Evolutionary conservation across 2,113 vertebrate genomes (phyloP).

Genomic region (Bucco capensis): DNA sequence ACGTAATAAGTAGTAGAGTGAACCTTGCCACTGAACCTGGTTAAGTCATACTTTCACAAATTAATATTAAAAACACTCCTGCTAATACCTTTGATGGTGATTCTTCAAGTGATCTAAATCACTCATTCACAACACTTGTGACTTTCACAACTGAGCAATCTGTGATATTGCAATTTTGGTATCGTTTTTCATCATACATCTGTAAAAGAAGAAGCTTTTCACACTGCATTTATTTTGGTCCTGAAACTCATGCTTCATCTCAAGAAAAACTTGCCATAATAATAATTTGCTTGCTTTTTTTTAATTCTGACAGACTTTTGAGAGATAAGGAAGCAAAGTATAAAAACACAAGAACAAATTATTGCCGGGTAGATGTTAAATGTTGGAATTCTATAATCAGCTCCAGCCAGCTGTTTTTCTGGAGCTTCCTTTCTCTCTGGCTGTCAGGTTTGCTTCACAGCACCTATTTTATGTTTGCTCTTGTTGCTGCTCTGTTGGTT

Average conservation of each 20-base stretch:
- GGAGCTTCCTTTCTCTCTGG: background rate
- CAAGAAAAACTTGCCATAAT: background rate
- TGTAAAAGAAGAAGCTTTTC: background rate
- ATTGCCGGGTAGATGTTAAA: background rate
- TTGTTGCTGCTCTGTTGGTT: slow-evolving; percentile 1
- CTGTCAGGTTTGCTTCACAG: background rate
- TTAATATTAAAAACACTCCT: background rate
- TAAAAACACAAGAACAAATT: background rate
- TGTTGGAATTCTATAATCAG: background rate
- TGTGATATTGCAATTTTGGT: background rate
- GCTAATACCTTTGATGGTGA: background rate
- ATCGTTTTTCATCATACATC: background rate
- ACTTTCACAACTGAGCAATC: background rate
- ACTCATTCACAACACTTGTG: background rate
- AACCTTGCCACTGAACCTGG: background rate
- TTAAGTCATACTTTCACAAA: background rate
- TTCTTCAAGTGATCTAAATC: background rate
- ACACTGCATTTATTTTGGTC: background rate
- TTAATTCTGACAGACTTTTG: background rate
- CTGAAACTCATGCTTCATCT: background rate
- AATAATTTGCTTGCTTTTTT: background rate
- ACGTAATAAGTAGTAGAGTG: background rate
- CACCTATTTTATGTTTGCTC: background rate
- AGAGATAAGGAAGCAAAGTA: background rate
- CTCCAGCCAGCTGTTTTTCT: background rate